Percentiles rank a stretch among this genome's conserved stretches.
Evolutionary conservation across 2,113 vertebrate species (phyloP).

Genomic region (Chionomys nivalis): DNA sequence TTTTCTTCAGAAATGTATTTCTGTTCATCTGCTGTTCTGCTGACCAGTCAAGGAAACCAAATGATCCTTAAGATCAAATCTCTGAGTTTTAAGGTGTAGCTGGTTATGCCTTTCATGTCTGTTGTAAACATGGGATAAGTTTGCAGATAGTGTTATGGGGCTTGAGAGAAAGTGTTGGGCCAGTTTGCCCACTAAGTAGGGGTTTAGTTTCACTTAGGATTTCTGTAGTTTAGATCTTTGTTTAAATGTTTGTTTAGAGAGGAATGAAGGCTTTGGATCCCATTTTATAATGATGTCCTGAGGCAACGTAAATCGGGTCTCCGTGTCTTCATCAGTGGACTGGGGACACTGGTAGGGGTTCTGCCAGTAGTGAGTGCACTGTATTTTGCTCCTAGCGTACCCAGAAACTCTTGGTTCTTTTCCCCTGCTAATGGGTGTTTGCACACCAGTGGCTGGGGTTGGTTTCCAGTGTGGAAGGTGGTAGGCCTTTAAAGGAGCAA

Average conservation of each 20-base stretch:
- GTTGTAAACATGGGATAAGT: slow-evolving; percentile 24
- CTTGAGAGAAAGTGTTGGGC: slow-evolving; percentile 23
- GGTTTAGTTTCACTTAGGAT: neutral
- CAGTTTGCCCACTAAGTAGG: neutral
- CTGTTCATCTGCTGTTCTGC: neutral
- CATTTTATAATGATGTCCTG: neutral
- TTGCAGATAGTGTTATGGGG: neutral
- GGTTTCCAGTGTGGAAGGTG: neutral
- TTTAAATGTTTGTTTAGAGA: slow-evolving; percentile 58
- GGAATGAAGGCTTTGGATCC: neutral
- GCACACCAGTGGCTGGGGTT: neutral
- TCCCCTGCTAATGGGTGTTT: neutral
- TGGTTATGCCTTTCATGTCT: neutral
- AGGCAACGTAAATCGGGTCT: neutral
- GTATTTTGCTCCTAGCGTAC: neutral
- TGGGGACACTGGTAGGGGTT: neutral
- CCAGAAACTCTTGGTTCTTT: neutral
- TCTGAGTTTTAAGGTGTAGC: neutral
- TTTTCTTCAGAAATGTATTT: slow-evolving; percentile 49
- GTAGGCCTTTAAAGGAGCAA: neutral
- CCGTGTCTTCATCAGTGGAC: neutral
- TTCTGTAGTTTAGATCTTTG: slow-evolving; percentile 27
- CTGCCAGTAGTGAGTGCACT: neutral
- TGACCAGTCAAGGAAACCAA: slow-evolving; percentile 27
- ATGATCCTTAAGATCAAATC: neutral